A percentile compares a stretch with the other conserved stretches of the same genome.
These are phyloP conservation scores for Drosophila paranaensis DNA, from an alignment of 2,888 invertebrate species.

Conservation along the genomic window DNA sequence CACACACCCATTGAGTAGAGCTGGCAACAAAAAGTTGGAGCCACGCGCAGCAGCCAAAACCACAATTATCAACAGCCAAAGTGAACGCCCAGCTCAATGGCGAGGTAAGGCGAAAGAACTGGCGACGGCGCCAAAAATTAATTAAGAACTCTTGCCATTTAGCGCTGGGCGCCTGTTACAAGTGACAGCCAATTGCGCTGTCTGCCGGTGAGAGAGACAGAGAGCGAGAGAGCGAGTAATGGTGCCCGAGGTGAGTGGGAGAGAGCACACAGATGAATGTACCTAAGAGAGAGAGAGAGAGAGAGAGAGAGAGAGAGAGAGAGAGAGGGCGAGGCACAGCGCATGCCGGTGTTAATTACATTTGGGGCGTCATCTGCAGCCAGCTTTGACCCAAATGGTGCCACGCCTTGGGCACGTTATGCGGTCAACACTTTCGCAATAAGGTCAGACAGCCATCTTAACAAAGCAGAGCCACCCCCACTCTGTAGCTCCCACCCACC, in stretches of 20 bases:
- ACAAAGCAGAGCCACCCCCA: slow-evolving; percentile 28
- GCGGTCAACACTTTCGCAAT: slow-evolving; percentile 75
- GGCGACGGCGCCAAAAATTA: slow-evolving; percentile 65
- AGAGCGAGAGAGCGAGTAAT: slow-evolving; percentile 20
- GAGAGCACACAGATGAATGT: neutral
- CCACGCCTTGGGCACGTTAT: slow-evolving; percentile 39
- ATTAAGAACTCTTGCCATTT: slow-evolving; percentile 66
- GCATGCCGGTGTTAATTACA: slow-evolving; percentile 65
- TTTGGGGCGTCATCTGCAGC: slow-evolving; percentile 55
- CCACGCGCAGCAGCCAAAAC: slow-evolving; percentile 45
- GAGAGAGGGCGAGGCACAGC: slow-evolving; percentile 11
- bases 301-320: neutral
- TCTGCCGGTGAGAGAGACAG: slow-evolving; percentile 44
- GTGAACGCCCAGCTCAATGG: slow-evolving; percentile 15
- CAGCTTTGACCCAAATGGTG: slow-evolving; percentile 67
- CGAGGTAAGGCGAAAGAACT: neutral
- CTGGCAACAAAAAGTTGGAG: slow-evolving; percentile 55
- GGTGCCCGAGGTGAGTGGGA: slow-evolving; percentile 10
- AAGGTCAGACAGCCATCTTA: slow-evolving; percentile 57
- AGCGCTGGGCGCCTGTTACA: slow-evolving; percentile 72
- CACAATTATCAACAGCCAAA: slow-evolving; percentile 44
- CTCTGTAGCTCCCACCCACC: neutral
- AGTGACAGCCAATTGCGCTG: slow-evolving; percentile 68
- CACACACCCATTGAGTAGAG: slow-evolving; percentile 18
- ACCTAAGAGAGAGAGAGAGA: neutral